Evolutionary conservation across 2,888 invertebrate species (phyloP).

Genomic region (Lasioglossum zephyrum): DNA sequence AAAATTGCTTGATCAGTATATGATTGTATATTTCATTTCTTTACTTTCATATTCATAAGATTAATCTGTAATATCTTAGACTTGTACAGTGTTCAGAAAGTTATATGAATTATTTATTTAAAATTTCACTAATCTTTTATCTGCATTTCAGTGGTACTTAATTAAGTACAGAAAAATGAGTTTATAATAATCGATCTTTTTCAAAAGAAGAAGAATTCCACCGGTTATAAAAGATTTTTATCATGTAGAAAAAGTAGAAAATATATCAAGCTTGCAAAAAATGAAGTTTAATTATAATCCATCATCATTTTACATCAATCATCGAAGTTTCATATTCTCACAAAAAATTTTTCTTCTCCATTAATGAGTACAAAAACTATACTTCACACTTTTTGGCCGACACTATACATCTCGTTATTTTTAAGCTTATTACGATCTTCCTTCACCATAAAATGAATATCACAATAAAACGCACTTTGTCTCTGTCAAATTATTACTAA

Average conservation of each 20-base stretch:
- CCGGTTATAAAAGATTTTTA: neutral
- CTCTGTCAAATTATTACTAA: neutral
- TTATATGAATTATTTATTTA: too few species aligned
- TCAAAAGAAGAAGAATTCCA: neutral
- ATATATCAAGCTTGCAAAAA: neutral
- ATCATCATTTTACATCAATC: neutral
- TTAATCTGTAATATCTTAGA: too few species aligned
- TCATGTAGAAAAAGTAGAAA: neutral
- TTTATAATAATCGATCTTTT: neutral
- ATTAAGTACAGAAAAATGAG: neutral
- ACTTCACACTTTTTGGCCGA: neutral
- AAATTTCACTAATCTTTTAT: too few species aligned
- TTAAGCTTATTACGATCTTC: neutral
- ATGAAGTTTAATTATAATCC: neutral
- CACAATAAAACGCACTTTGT: neutral
- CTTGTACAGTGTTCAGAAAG: too few species aligned
- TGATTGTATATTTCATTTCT: too few species aligned
- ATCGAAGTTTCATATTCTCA: neutral
- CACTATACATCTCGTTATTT: neutral
- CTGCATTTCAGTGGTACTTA: neutral
- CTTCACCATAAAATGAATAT: neutral
- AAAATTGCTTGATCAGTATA: too few species aligned
- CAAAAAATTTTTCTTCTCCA: neutral
- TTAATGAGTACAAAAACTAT: neutral
- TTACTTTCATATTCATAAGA: too few species aligned